phyloP scores from a whole-genome alignment of 2,113 vertebrate species.

The Butorides virescens region DNA sequence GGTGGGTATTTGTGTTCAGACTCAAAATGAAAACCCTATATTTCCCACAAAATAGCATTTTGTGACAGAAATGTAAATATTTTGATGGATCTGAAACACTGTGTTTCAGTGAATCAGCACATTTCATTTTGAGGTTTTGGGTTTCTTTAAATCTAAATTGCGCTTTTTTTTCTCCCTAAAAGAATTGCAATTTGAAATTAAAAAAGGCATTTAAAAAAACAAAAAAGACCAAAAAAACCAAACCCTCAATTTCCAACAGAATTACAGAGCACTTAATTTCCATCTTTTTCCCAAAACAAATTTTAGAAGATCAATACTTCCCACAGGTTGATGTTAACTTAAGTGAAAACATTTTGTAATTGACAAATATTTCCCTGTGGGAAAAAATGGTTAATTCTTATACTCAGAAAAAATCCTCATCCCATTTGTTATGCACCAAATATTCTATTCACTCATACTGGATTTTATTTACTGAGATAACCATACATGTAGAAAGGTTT shows the following conservation, averaged over 20 bases:
- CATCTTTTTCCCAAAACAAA: not conserved
- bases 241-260: not conserved
- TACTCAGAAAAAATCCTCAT: not conserved
- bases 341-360: not conserved
- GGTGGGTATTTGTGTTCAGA: constrained; percentile 19
- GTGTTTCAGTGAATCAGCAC: not conserved
- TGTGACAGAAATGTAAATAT: constrained; percentile 28
- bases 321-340: not conserved
- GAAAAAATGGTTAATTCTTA: not conserved
- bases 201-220: not conserved
- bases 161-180: not conserved
- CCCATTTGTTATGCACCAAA: not conserved
- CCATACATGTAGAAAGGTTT: not conserved
- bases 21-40: not conserved
- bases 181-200: not conserved
- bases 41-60: not conserved
- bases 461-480: not conserved
- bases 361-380: not conserved
- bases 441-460: not conserved
- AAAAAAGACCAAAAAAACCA: not conserved
- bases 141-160: not conserved
- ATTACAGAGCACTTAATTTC: not conserved
- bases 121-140: not conserved
- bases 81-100: not conserved
- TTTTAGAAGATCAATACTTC: not conserved